Evolutionary conservation across 2,888 invertebrate species (phyloP).

Genomic region (Ectropis crepuscularia): DNA sequence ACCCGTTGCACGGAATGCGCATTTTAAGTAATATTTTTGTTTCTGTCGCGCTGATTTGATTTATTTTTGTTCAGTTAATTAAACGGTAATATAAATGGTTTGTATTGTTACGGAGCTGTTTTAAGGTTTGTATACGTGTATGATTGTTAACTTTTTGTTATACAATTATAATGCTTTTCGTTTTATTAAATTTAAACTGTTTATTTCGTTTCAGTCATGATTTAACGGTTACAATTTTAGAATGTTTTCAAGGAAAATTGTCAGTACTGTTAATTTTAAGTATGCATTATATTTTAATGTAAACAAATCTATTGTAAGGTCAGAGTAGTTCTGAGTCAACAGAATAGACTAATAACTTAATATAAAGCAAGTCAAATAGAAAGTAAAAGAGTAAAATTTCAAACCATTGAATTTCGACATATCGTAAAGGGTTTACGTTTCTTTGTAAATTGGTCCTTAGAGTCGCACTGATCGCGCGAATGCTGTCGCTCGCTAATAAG

Average conservation of each 20-base stretch:
- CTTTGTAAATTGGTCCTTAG: constrained; percentile 33
- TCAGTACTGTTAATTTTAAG: no score
- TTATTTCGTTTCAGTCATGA: no score
- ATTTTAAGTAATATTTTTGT: constrained; percentile 41
- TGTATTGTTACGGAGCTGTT: constrained; percentile 30
- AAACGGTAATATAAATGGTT: constrained; percentile 33
- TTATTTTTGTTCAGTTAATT: constrained; percentile 42
- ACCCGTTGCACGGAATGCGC: constrained; percentile 36
- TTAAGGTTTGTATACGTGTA: constrained; percentile 26
- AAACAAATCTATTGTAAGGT: no score
- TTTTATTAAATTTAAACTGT: not conserved
- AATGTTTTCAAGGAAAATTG: no score
- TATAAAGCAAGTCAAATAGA: no score
- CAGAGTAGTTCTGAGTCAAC: no score
- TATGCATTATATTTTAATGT: no score
- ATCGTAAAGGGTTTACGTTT: constrained; percentile 1
- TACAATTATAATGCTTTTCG: not conserved
- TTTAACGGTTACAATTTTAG: no score
- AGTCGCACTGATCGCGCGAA: constrained; percentile 21
- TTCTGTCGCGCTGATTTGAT: constrained; percentile 38
- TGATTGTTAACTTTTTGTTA: constrained; percentile 25
- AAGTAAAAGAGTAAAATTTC: not conserved
- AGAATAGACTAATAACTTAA: no score
- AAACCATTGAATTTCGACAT: constrained; percentile 1
- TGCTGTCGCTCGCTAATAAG: constrained; percentile 56